Base-by-base conservation (phyloP, 2,888 invertebrate genomes). In the Phragmatobia fuliginosa region DNA sequence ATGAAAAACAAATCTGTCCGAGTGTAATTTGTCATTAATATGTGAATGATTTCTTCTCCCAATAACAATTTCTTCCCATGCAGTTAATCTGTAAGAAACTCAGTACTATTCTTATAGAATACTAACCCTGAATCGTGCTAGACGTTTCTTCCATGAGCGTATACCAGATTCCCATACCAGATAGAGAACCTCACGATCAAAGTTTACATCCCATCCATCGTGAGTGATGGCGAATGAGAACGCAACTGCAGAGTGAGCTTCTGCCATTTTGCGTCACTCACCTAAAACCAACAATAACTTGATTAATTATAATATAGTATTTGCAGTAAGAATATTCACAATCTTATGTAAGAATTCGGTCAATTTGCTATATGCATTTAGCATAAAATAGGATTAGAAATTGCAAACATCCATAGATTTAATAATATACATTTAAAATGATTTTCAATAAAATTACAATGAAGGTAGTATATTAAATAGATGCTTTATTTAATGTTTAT, bases 221-320 rank as follows among this genome's bases (percentile, higher is more conserved):
- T 99, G 99, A 75, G 99, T 99, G 85, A 99, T 98, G 63, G 98
- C 97, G 94, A 99, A 99, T 68, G 99, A 98, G 92, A 99, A 99
- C 75, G 99, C 99, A 77, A 99, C 99, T 68, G 99, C 99, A 77
- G 98, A 97, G 95, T 99, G 99, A 81, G 99, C 99, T 97, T 99
- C 99, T 87, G 99, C 99, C 99, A 99, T 99, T 59, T 79, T 90
- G 72, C 31, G 66, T 85, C 77, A 87, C 62, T 74, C 83, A 71
- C 78, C 83, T 76, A 68, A 60, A 79, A 74, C 68, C 70, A 75
- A 75, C 79, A 62, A 28, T 61, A 73, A 60, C 56, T 21, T 31
- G 59, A 25, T 11, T 61, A 38, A 38, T 38, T 16, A 38, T 49
- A 16, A 11, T 63, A 63, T 49, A 10, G 21, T 31, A 32, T 62